Evolutionary conservation across 2,888 invertebrate species (phyloP).

Genomic region (Mamestra brassicae): DNA sequence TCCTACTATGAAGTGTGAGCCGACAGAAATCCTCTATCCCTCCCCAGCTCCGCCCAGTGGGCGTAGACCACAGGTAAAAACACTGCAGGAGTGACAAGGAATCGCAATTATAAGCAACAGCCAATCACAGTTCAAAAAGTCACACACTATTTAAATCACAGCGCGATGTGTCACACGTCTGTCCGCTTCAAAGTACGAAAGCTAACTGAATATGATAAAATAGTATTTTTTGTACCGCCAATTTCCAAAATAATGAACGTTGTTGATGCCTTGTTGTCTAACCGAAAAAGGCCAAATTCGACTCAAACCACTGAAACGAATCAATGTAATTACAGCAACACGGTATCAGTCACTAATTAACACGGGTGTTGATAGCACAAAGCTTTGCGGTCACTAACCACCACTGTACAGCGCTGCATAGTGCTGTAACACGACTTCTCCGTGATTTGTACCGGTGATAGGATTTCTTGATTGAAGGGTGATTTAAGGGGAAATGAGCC

Average conservation of each 20-base stretch:
- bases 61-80: too few relatives aligned
- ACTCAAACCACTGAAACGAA: constrained; percentile 36
- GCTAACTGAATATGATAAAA: too few relatives aligned
- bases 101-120: too few relatives aligned
- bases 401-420: constrained; percentile 26
- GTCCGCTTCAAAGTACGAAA: too few relatives aligned
- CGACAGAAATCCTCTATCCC: too few relatives aligned
- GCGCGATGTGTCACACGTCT: too few relatives aligned
- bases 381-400: constrained; percentile 62
- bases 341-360: constrained; percentile 66
- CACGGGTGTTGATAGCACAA: constrained; percentile 66
- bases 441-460: constrained; percentile 27
- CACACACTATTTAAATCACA: too few relatives aligned
- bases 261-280: neutral
- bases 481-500: neutral
- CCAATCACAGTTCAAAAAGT: too few relatives aligned
- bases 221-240: neutral
- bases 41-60: too few relatives aligned
- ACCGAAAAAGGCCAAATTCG: constrained; percentile 14
- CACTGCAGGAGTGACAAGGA: too few relatives aligned
- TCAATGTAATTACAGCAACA: constrained; percentile 59
- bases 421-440: constrained; percentile 26
- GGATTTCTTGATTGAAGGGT: constrained; percentile 18
- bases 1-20: too few relatives aligned
- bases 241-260: neutral